phyloP scores from a whole-genome alignment of 1,140 invertebrate species.

The Pseudomyrmex cubaensis region DNA sequence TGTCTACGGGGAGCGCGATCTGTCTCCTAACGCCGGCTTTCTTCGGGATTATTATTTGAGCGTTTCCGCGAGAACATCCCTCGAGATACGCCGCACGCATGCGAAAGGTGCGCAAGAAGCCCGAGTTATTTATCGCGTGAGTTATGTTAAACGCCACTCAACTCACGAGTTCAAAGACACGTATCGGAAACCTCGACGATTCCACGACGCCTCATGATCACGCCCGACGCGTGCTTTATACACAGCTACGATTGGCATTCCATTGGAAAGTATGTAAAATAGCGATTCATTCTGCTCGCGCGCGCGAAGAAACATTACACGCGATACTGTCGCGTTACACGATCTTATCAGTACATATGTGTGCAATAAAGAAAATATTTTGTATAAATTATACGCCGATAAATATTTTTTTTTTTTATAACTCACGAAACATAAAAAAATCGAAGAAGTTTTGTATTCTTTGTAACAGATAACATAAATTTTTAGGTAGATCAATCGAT shows the following conservation, averaged over 20 bases:
- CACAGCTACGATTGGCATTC: not conserved
- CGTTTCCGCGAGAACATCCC: not conserved
- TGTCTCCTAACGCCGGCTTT: conserved; percentile 26
- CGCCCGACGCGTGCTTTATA: no score
- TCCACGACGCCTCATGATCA: no score
- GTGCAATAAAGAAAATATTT: not conserved
- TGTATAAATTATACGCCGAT: no score
- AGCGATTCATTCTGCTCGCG: not conserved
- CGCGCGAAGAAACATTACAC: no score
- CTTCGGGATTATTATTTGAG: conserved; percentile 40
- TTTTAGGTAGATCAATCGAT: no score
- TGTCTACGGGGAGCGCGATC: conserved; percentile 10
- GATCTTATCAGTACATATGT: not conserved
- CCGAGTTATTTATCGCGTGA: conserved; percentile 19
- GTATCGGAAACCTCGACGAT: not conserved
- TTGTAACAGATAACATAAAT: no score
- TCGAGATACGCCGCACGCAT: conserved; percentile 19
- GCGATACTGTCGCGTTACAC: not conserved
- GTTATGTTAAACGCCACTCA: conserved; percentile 38
- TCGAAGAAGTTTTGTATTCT: no score
- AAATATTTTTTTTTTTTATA: not conserved
- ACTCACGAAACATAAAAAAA: no score
- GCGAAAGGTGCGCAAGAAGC: conserved; percentile 10
- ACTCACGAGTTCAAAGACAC: conserved; percentile 26
- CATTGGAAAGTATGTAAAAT: no score